phyloP scores from a whole-genome alignment of 1,140 invertebrate species.

The Pentalonia nigronervosa region DNA sequence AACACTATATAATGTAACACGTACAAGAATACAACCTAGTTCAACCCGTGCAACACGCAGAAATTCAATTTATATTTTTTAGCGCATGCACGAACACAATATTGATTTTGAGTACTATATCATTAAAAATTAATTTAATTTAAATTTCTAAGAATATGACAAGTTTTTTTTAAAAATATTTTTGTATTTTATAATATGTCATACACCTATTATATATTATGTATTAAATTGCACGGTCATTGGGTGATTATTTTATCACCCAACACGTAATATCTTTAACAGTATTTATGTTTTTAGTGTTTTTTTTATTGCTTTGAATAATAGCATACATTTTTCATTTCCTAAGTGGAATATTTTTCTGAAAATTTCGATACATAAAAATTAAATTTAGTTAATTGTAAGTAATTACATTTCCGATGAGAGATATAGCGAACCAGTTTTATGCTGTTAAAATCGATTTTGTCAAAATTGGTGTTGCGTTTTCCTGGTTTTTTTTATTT shows the following conservation, averaged over 20 bases:
- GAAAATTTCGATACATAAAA: not conserved
- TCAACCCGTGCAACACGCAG: not conserved
- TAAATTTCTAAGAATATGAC: not conserved
- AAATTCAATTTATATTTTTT: conserved; percentile 28
- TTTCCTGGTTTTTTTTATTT: not conserved
- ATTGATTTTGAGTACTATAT: not conserved
- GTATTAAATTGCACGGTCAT: not conserved
- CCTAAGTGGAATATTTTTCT: not conserved
- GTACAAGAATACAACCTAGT: not conserved
- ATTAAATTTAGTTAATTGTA: no score
- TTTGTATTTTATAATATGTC: not conserved
- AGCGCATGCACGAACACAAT: not conserved
- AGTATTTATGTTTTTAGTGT: not conserved
- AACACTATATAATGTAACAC: not conserved
- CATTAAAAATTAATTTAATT: conserved; percentile 4
- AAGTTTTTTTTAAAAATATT: not conserved
- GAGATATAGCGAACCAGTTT: no score
- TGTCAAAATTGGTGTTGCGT: not conserved
- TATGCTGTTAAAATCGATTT: no score
- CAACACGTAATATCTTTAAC: not conserved
- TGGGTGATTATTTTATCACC: not conserved
- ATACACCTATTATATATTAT: not conserved
- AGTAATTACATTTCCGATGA: no score
- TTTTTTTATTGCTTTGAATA: not conserved
- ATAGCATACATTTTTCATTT: no score